Conservation (phyloP, 2,888 invertebrate genomes). For the Plagiodera versicolora region DNA sequence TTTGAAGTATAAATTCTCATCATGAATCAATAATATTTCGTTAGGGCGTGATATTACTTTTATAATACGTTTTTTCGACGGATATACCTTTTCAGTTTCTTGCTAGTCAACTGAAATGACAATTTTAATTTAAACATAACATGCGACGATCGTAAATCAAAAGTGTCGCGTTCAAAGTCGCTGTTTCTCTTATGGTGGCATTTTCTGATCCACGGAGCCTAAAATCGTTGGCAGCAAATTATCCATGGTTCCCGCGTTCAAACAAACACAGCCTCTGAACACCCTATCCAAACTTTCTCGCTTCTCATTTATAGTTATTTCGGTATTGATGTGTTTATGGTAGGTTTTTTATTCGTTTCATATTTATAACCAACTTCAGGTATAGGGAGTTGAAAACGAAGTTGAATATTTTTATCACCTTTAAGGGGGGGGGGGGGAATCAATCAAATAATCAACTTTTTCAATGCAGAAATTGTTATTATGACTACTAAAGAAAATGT, state of each 20-base stretch:
- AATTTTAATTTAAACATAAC: constrained; percentile 33
- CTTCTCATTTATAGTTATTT: not conserved
- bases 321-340: not conserved
- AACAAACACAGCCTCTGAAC: constrained; percentile 33
- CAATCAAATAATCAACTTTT: too few relatives aligned
- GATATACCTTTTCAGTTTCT: not conserved
- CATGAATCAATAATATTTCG: too few relatives aligned
- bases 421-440: too few relatives aligned
- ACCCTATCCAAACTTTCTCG: not conserved
- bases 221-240: constrained; percentile 48
- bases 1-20: too few relatives aligned
- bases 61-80: not conserved
- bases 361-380: too few relatives aligned
- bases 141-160: constrained; percentile 41
- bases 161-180: constrained; percentile 41
- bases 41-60: too few relatives aligned
- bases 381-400: too few relatives aligned
- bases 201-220: constrained; percentile 46
- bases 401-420: too few relatives aligned
- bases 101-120: constrained; percentile 15
- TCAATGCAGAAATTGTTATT: too few relatives aligned
- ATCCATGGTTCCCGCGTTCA: constrained; percentile 43
- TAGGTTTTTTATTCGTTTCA: not conserved
- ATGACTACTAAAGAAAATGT: too few relatives aligned
- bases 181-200: constrained; percentile 30